Percentiles rank a stretch among this genome's conserved stretches.
Evolutionary conservation across 2,113 vertebrate genomes (phyloP).

Genomic region (Rhizomys pruinosus): DNA sequence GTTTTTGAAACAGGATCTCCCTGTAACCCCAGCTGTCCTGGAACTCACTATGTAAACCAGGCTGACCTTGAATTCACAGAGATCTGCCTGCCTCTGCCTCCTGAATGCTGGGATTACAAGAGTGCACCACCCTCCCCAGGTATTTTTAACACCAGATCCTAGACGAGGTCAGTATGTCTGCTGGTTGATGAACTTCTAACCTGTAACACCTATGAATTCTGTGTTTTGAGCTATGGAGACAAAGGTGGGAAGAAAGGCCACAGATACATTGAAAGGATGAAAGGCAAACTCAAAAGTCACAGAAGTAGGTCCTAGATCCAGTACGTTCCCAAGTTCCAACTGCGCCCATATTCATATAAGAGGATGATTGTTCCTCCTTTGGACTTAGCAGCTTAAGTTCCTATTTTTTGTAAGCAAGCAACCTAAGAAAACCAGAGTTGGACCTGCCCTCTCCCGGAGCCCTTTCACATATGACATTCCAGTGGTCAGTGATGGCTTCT

Average conservation of each 20-base stretch:
- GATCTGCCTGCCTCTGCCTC: too few relatives aligned
- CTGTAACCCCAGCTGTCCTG: too few relatives aligned
- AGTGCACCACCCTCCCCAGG: background rate
- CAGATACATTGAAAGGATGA: background rate
- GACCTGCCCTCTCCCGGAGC: background rate
- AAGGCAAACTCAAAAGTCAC: background rate
- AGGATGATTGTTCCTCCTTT: background rate
- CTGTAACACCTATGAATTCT: background rate
- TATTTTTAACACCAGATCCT: background rate
- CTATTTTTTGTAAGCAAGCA: slow-evolving; percentile 24
- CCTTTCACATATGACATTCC: slow-evolving; percentile 31
- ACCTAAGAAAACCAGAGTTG: background rate
- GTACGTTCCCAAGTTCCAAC: background rate
- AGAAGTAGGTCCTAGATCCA: background rate
- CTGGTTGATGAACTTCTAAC: background rate
- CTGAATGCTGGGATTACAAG: too few relatives aligned
- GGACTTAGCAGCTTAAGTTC: background rate
- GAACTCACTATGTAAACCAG: too few relatives aligned
- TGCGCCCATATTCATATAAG: background rate
- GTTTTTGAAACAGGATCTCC: too few relatives aligned
- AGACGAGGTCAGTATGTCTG: background rate
- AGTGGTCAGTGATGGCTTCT: background rate
- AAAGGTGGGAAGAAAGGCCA: background rate
- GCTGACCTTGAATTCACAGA: too few relatives aligned
- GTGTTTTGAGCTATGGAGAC: background rate